phyloP scores from a whole-genome alignment of 30 jellyfish, hydroid and myxozoan genomes.

The Sanderia malayensis region DNA sequence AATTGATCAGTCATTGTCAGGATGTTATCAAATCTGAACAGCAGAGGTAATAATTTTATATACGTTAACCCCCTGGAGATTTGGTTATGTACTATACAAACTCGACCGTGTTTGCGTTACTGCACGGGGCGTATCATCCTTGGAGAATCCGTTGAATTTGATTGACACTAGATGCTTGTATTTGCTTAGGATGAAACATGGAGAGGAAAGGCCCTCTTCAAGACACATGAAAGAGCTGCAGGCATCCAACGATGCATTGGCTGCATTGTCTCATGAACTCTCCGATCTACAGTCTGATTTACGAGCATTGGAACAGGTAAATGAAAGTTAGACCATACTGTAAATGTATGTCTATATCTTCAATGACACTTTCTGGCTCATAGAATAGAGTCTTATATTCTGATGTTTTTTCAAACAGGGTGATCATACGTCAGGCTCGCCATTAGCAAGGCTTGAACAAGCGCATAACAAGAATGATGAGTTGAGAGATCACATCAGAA shows the following conservation, averaged over 20 bases:
- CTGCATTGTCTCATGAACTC: conserved; percentile 48
- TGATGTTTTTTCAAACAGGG: not conserved
- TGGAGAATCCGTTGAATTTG: not conserved
- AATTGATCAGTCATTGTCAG: conserved; percentile 33
- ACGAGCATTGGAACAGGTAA: conserved; percentile 44
- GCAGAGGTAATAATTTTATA: conserved; percentile 21
- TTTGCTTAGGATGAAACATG: conserved; percentile 29
- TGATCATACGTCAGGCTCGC: conserved; percentile 46
- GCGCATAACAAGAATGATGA: conserved; percentile 50
- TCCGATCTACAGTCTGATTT: conserved; percentile 41
- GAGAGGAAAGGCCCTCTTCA: conserved; percentile 55
- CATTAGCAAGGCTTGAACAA: conserved; percentile 48
- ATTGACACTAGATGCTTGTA: not conserved
- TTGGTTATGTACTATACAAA: not conserved
- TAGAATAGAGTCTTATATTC: not conserved
- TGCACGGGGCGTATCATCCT: no score
- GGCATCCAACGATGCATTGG: conserved; percentile 50
- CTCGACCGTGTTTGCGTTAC: not conserved
- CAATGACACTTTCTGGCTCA: not conserved
- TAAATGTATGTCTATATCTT: not conserved
- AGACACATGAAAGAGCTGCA: conserved; percentile 58
- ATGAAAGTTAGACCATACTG: not conserved
- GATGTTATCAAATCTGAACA: conserved; percentile 40
- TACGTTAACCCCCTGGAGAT: not conserved
- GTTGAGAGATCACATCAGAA: conserved; percentile 46